Evolutionary conservation across 2,797 vertebrate genomes (phyloP).

Genomic region (Epinephelus awoara): DNA sequence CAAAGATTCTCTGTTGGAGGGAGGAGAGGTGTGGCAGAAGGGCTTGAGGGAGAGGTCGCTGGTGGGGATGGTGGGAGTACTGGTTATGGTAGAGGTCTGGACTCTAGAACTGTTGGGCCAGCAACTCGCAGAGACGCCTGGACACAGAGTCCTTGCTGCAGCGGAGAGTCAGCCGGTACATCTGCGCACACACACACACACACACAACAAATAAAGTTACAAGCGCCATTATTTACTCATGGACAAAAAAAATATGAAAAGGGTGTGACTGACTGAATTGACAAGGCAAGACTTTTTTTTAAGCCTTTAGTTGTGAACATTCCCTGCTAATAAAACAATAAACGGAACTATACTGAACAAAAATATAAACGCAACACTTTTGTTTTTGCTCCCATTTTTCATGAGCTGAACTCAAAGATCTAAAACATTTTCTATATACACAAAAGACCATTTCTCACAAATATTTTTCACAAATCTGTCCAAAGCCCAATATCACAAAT

Average conservation of each 20-base stretch:
- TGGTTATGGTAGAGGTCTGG: slow-evolving; percentile 48
- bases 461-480: too few species aligned
- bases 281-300: background rate
- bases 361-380: too few species aligned
- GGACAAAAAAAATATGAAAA: background rate
- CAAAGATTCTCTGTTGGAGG: slow-evolving; percentile 69
- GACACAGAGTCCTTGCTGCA: slow-evolving; percentile 95
- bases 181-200: slow-evolving; percentile 77
- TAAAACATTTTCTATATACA: too few species aligned
- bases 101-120: slow-evolving; percentile 93
- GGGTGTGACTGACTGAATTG: too few species aligned
- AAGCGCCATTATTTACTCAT: slow-evolving; percentile 19
- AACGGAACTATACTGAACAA: background rate
- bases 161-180: slow-evolving; percentile 95
- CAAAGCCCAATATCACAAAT: too few species aligned
- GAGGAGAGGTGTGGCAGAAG: slow-evolving; percentile 33
- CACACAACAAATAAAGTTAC: slow-evolving; percentile 31
- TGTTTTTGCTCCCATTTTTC: too few species aligned
- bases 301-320: background rate
- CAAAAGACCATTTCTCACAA: too few species aligned
- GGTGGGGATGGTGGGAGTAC: slow-evolving; percentile 71
- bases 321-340: background rate
- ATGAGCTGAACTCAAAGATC: too few species aligned
- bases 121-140: slow-evolving; percentile 91
- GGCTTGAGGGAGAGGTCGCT: slow-evolving; percentile 58